Percentiles rank a stretch among this genome's conserved stretches.
phyloP scores from a whole-genome alignment of 1,140 invertebrate species.

The Orius insidiosus region DNA sequence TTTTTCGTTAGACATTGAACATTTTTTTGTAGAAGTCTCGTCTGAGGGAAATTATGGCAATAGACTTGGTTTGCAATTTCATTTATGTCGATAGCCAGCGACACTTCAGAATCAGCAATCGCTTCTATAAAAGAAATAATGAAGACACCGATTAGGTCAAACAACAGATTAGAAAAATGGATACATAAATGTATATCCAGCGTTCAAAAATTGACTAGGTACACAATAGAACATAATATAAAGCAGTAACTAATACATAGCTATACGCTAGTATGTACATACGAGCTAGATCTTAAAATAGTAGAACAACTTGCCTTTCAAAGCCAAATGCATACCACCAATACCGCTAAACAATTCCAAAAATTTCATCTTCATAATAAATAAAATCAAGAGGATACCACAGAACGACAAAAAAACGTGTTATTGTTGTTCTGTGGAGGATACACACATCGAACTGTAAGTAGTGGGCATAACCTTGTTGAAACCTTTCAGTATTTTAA shows the following conservation, averaged over 20 bases:
- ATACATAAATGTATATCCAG: no score
- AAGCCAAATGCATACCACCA: constrained; percentile 85
- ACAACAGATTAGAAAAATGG: no score
- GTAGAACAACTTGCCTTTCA: constrained; percentile 52
- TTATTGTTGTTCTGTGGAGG: no score
- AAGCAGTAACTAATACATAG: background rate
- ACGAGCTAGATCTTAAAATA: no score
- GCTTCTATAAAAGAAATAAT: no score
- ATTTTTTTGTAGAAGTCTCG: constrained; percentile 46
- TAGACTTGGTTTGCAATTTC: constrained; percentile 75
- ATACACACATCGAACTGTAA: no score
- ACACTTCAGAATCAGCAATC: constrained; percentile 34
- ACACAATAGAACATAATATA: background rate
- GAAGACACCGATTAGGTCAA: background rate
- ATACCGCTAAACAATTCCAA: constrained; percentile 89
- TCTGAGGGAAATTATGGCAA: constrained; percentile 57
- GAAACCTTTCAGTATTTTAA: no score
- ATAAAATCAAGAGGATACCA: no score
- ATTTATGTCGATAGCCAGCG: constrained; percentile 78
- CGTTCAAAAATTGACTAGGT: no score
- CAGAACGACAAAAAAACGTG: no score
- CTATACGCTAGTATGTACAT: background rate
- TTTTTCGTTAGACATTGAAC: constrained; percentile 53
- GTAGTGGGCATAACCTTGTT: no score
- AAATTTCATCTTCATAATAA: constrained; percentile 30